Evolutionary conservation across 2,797 vertebrate species (phyloP).

Genomic region (Galaxias olidus): DNA sequence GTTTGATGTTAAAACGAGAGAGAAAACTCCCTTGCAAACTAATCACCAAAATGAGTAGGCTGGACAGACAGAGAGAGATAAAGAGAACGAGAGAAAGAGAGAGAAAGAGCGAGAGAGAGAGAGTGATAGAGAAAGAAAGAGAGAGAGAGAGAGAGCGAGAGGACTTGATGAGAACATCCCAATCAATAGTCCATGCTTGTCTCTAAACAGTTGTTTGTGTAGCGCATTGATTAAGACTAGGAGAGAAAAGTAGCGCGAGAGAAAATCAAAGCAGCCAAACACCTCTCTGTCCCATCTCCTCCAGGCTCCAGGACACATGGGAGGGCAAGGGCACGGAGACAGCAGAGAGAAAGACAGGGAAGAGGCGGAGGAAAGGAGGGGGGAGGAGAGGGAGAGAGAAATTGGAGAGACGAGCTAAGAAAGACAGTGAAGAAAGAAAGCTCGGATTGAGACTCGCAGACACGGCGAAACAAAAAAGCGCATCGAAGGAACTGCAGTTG

Average conservation of each 20-base stretch:
- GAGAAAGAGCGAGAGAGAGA: too few relatives aligned
- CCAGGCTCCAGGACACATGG: constrained; percentile 42
- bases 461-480: neutral
- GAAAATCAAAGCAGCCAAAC: constrained; percentile 71
- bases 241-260: constrained; percentile 44
- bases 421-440: too few relatives aligned
- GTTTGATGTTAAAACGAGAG: neutral
- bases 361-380: neutral
- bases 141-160: constrained; percentile 43
- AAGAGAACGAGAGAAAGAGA: constrained; percentile 28
- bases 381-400: constrained; percentile 4
- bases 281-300: constrained; percentile 51
- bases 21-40: constrained; percentile 57
- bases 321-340: neutral
- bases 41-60: constrained; percentile 67
- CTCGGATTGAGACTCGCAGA: too few relatives aligned
- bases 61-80: constrained; percentile 66
- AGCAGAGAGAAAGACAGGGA: neutral
- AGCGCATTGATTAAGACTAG: constrained; percentile 69
- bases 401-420: too few relatives aligned
- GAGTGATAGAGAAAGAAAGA: constrained; percentile 9
- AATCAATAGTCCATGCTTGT: constrained; percentile 72
- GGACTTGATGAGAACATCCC: constrained; percentile 64
- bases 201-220: constrained; percentile 76
- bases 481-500: constrained; percentile 1